These are phyloP conservation scores for mouse (Mus musculus) DNA, from an alignment of 2,113 vertebrate species.

Conservation along the genomic window GRCm39 chr9:53487501-53488000, in stretches of 20 bases:
- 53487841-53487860: too few relatives aligned
- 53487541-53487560: neutral
- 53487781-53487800: neutral
- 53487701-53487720: neutral
- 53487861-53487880: too few relatives aligned
- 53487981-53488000: too few relatives aligned
- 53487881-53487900: too few relatives aligned
- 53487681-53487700: neutral
- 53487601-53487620: neutral
- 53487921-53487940: too few relatives aligned
- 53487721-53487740: neutral
- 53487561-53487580: neutral
- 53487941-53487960: too few relatives aligned
- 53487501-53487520: neutral
- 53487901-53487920: too few relatives aligned
- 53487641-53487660: neutral
- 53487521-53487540: neutral
- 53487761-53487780: neutral
- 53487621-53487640: neutral
- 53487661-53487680: neutral
- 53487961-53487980: too few relatives aligned
- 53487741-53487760: neutral
- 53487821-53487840: too few relatives aligned
- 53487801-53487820: too few relatives aligned
- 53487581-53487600: neutral